Conservation (phyloP, 2,113 vertebrate genomes). For the Oriolus oriolus region DNA sequence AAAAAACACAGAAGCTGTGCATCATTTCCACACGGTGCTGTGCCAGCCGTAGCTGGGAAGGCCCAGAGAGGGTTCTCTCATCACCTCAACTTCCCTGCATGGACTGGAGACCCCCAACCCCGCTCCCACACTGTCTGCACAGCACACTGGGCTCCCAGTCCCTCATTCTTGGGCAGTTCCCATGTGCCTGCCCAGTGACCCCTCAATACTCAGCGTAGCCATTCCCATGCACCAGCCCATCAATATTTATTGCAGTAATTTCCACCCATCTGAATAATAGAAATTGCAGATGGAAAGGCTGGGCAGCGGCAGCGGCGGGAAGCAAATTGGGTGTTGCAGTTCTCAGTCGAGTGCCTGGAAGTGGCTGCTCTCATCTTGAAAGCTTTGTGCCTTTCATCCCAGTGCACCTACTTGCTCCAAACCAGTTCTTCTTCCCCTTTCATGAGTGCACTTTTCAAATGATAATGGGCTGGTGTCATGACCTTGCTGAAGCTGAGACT, state of each 20-base stretch:
- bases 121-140: rapidly evolving
- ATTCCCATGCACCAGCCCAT: background rate
- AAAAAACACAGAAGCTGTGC: background rate
- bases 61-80: background rate
- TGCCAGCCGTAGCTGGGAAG: background rate
- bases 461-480: constrained; percentile 6
- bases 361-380: background rate
- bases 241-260: constrained; percentile 27
- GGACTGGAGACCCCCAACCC: background rate
- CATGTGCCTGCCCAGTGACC: background rate
- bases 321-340: background rate
- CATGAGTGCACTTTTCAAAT: constrained; percentile 33
- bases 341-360: background rate
- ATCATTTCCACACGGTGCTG: background rate
- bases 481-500: constrained; percentile 10
- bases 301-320: background rate
- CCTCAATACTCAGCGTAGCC: background rate
- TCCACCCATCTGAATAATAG: background rate
- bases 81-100: background rate
- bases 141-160: rapidly evolving
- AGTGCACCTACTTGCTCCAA: constrained; percentile 1
- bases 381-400: constrained; percentile 16
- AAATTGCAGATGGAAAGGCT: background rate
- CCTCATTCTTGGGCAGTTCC: background rate
- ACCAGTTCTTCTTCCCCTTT: constrained; percentile 7